phyloP scores from a whole-genome alignment of 1,140 invertebrate genomes.

The Paralvinella palmiformis region DNA sequence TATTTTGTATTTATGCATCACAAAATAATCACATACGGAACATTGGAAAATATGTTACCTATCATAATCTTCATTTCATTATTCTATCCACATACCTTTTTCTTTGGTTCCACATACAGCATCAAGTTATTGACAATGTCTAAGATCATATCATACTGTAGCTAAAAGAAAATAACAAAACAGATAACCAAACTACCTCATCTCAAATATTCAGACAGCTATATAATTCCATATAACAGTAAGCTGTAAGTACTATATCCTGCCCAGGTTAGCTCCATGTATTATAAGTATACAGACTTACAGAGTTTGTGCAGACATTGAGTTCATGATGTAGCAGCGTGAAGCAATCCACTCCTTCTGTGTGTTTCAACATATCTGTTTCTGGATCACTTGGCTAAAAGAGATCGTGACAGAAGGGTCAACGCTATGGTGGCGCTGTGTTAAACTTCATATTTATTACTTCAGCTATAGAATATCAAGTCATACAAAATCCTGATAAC shows the following conservation, averaged over 20 bases:
- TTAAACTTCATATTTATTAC: too few relatives aligned
- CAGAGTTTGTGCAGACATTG: constrained; percentile 92
- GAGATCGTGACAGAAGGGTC: background rate
- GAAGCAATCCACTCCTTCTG: constrained; percentile 90
- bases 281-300: constrained; percentile 43
- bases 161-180: constrained; percentile 41
- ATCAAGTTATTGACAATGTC: constrained; percentile 96
- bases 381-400: constrained; percentile 38
- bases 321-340: constrained; percentile 97
- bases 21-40: background rate
- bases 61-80: too few relatives aligned
- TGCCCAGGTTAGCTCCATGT: background rate
- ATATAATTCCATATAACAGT: too few relatives aligned
- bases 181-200: too few relatives aligned
- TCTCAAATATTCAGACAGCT: too few relatives aligned
- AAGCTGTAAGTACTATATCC: background rate
- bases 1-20: background rate
- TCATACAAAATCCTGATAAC: too few relatives aligned
- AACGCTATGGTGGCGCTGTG: too few relatives aligned
- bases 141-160: constrained; percentile 87
- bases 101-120: constrained; percentile 90
- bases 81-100: constrained; percentile 63
- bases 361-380: constrained; percentile 52
- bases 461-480: too few relatives aligned
- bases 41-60: background rate